Evolutionary conservation across 2,797 vertebrate species (phyloP).

Genomic region (Sebastes steindachneri): DNA sequence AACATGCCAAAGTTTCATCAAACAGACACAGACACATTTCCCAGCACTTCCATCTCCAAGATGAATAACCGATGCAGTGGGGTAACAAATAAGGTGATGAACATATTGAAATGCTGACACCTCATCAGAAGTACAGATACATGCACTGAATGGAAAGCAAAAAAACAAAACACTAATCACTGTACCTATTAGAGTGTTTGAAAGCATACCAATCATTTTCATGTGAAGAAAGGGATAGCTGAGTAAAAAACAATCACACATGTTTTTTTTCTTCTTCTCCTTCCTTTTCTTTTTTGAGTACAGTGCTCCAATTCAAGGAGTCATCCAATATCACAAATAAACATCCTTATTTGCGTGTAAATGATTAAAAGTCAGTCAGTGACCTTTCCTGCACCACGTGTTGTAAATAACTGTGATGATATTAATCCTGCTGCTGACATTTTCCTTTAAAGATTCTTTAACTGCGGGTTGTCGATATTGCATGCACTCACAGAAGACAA

Average conservation of each 20-base stretch:
- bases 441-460: constrained; percentile 2
- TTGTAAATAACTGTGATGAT: constrained; percentile 6
- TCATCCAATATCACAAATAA: constrained; percentile 14
- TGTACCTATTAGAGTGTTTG: not conserved
- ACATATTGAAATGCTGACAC: constrained; percentile 13
- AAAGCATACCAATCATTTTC: not conserved
- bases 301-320: not conserved
- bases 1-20: constrained; percentile 35
- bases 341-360: constrained; percentile 2
- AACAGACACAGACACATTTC: not conserved
- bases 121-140: not conserved
- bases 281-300: not conserved
- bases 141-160: not conserved
- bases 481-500: not conserved
- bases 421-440: constrained; percentile 22
- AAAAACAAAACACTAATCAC: not conserved
- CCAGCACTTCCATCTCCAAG: not conserved
- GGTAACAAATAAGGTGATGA: constrained; percentile 25
- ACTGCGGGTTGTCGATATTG: not conserved
- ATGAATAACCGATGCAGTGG: not conserved
- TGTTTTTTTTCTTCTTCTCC: not conserved
- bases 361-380: constrained; percentile 30
- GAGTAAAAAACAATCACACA: not conserved
- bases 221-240: not conserved
- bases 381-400: constrained; percentile 19